Percentiles rank a stretch among this genome's conserved stretches.
Conservation (phyloP, 2,797 vertebrate species). For the Salmo trutta region DNA sequence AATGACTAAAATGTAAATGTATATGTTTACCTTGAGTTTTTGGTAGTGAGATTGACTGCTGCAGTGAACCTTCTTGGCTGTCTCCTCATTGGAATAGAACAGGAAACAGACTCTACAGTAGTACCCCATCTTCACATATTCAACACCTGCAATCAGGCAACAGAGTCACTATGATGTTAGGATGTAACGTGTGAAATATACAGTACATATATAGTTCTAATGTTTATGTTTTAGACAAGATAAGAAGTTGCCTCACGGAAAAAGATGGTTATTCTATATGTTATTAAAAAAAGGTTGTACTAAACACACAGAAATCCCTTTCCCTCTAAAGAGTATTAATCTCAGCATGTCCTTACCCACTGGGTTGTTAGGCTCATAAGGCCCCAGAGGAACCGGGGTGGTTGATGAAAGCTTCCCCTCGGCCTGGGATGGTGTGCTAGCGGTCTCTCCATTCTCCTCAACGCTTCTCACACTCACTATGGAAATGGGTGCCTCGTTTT, state of each 20-base stretch:
- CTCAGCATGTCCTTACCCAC: slow-evolving; percentile 80
- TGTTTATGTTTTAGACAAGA: too few species aligned
- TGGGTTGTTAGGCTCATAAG: slow-evolving; percentile 83
- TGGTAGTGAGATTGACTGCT: slow-evolving; percentile 93
- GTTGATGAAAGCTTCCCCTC: slow-evolving; percentile 42
- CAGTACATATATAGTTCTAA: too few species aligned
- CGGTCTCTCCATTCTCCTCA: slow-evolving; percentile 29
- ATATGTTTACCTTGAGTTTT: slow-evolving; percentile 87
- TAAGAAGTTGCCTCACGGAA: too few species aligned
- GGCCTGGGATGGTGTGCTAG: neutral
- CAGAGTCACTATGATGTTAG: neutral
- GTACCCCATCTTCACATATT: slow-evolving; percentile 94
- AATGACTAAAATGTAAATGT: too few species aligned
- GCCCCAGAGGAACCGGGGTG: slow-evolving; percentile 76
- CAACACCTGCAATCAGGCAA: slow-evolving; percentile 80
- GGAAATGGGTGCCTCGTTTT: neutral
- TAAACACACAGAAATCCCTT: too few species aligned
- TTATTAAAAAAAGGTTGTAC: too few species aligned
- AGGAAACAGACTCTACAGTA: slow-evolving; percentile 97
- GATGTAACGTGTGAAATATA: too few species aligned
- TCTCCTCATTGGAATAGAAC: slow-evolving; percentile 95
- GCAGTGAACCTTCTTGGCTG: slow-evolving; percentile 93
- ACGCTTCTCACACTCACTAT: slow-evolving; percentile 37
- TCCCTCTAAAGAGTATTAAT: too few species aligned
- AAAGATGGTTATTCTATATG: too few species aligned